Percentiles rank a stretch among this genome's conserved stretches.
These are phyloP conservation scores for Therioaphis trifolii DNA, from an alignment of 2,888 invertebrate species.

Conservation along the genomic window DNA sequence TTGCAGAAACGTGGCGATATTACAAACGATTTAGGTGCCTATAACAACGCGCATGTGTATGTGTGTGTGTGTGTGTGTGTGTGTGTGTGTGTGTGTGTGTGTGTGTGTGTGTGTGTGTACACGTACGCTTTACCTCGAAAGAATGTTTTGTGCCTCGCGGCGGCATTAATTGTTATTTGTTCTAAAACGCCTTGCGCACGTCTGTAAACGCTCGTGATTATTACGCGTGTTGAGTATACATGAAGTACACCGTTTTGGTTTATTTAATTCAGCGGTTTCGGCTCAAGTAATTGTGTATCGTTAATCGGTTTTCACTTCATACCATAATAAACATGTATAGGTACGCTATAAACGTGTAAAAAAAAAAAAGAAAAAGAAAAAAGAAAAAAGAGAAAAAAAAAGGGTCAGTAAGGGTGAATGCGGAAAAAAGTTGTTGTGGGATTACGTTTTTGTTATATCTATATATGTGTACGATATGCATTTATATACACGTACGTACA, in stretches of 20 bases:
- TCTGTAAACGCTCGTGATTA: not conserved
- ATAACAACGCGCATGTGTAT: too few relatives aligned
- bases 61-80: too few relatives aligned
- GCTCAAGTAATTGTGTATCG: not conserved
- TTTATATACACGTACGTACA: not conserved
- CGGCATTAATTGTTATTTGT: too few relatives aligned
- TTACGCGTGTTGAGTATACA: too few relatives aligned
- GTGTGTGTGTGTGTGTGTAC: too few relatives aligned
- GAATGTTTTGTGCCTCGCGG: too few relatives aligned
- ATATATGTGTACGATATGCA: not conserved
- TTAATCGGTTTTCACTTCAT: slow-evolving; percentile 26
- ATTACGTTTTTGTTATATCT: slow-evolving; percentile 33
- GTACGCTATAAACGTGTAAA: not conserved
- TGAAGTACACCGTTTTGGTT: not conserved
- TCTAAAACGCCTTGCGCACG: not conserved
- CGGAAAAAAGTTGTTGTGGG: slow-evolving; percentile 35
- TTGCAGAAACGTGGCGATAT: too few relatives aligned
- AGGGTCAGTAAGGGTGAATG: not conserved
- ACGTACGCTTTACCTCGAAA: too few relatives aligned
- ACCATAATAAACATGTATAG: slow-evolving; percentile 12
- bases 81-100: too few relatives aligned
- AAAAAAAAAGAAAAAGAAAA: slow-evolving; percentile 15
- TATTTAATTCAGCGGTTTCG: slow-evolving; percentile 8
- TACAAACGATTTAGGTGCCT: too few relatives aligned
- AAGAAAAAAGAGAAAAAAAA: not conserved